phyloP scores from a whole-genome alignment of 2,113 vertebrate genomes.

The Osmerus mordax region DNA sequence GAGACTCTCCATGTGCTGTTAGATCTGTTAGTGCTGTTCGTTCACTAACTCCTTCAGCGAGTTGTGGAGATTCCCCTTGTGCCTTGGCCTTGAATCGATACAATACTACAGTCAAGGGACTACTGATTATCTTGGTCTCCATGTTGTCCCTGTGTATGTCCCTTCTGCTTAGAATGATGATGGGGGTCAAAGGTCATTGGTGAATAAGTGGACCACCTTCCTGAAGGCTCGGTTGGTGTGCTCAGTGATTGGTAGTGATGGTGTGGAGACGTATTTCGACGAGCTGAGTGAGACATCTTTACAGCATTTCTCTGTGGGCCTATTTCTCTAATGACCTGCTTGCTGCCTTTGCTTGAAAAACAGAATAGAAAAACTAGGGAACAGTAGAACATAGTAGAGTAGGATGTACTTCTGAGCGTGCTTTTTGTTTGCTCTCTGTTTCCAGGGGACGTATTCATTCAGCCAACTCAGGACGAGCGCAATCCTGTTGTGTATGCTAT shows the following conservation, averaged over 20 bases:
- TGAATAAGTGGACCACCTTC: slow-evolving; percentile 74
- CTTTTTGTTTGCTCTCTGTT: slow-evolving; percentile 10
- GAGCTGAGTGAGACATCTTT: slow-evolving; percentile 62
- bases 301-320: not conserved
- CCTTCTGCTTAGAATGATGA: slow-evolving; percentile 63
- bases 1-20: slow-evolving; percentile 5
- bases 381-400: no score
- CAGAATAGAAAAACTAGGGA: no score
- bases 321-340: no score
- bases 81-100: no score
- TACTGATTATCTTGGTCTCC: not conserved
- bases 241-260: slow-evolving; percentile 67
- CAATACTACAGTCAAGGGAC: no score
- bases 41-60: no score
- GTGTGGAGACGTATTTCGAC: slow-evolving; percentile 71
- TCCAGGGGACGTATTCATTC: slow-evolving; percentile 69
- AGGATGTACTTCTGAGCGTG: not conserved
- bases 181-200: slow-evolving; percentile 66
- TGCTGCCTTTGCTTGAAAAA: no score
- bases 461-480: slow-evolving; percentile 65
- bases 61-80: no score
- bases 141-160: not conserved
- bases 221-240: slow-evolving; percentile 72
- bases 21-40: no score
- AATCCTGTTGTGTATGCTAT: slow-evolving; percentile 67